These are phyloP conservation scores for Acanthococcus lagerstroemiae DNA, from an alignment of 2,888 invertebrate species.

Conservation along the genomic window DNA sequence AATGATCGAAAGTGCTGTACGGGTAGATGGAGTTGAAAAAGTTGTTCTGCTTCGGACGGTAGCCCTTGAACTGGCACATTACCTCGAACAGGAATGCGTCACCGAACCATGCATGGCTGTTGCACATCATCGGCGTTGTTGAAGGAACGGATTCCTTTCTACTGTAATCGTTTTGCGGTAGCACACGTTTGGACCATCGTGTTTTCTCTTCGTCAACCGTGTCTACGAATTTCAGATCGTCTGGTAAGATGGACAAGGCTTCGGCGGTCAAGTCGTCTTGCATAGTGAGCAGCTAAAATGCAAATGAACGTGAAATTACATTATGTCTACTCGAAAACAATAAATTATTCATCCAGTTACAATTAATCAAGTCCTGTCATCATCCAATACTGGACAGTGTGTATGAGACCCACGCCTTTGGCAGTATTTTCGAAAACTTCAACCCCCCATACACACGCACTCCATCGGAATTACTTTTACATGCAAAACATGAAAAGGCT, in stretches of 20 bases:
- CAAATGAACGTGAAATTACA: too few species aligned
- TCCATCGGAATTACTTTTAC: too few species aligned
- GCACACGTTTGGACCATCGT: background rate
- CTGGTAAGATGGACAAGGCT: background rate
- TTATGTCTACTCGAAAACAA: too few species aligned
- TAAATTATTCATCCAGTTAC: too few species aligned
- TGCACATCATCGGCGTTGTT: background rate
- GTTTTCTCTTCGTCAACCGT: background rate
- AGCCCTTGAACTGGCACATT: background rate
- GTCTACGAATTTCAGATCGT: too few species aligned
- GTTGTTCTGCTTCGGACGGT: background rate
- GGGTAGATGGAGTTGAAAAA: background rate
- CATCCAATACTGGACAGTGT: too few species aligned
- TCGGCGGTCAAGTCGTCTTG: background rate
- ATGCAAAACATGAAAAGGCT: too few species aligned
- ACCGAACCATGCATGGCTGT: background rate
- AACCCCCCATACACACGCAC: too few species aligned
- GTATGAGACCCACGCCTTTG: too few species aligned
- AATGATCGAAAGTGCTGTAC: background rate
- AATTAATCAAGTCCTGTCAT: too few species aligned
- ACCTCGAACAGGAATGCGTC: slow-evolving; percentile 1
- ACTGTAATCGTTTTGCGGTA: background rate
- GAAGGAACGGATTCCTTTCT: background rate
- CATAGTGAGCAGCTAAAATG: background rate
- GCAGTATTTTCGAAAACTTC: too few species aligned